Evolutionary conservation across 2,113 vertebrate genomes (phyloP).

Genomic region (Coptodon bakossiorum): DNA sequence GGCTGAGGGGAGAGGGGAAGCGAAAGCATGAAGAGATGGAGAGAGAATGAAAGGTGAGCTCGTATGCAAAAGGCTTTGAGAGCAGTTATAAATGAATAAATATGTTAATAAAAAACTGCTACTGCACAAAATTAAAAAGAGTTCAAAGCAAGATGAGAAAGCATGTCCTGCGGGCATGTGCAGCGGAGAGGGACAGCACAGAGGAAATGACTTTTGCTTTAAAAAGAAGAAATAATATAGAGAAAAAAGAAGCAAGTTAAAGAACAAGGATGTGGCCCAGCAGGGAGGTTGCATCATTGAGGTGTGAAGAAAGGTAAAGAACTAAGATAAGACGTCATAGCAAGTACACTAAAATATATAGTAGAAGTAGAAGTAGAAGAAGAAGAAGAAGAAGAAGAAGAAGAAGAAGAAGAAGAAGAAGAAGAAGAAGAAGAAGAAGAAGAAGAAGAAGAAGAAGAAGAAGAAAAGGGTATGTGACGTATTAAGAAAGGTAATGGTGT

Average conservation of each 20-base stretch:
- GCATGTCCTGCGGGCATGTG: constrained; percentile 53
- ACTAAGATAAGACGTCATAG: not conserved
- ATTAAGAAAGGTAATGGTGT: constrained; percentile 40
- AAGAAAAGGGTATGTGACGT: constrained; percentile 17
- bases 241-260: constrained; percentile 1
- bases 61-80: constrained; percentile 37
- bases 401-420: constrained; percentile 13
- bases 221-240: not conserved
- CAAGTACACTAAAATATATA: constrained; percentile 13
- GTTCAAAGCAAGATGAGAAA: constrained; percentile 66
- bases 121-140: constrained; percentile 61
- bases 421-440: not conserved
- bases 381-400: not conserved
- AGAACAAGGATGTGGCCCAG: constrained; percentile 21
- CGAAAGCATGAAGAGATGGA: not conserved
- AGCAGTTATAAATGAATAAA: constrained; percentile 66
- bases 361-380: too few relatives aligned
- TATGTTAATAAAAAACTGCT: constrained; percentile 64
- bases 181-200: constrained; percentile 21
- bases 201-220: constrained; percentile 45
- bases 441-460: not conserved
- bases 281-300: not conserved
- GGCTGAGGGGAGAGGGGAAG: not conserved
- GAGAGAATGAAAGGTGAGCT: constrained; percentile 45
- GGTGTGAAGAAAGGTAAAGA: not conserved